Conservation (phyloP, 2,797 vertebrate species). For the Hemitrygon akajei region DNA sequence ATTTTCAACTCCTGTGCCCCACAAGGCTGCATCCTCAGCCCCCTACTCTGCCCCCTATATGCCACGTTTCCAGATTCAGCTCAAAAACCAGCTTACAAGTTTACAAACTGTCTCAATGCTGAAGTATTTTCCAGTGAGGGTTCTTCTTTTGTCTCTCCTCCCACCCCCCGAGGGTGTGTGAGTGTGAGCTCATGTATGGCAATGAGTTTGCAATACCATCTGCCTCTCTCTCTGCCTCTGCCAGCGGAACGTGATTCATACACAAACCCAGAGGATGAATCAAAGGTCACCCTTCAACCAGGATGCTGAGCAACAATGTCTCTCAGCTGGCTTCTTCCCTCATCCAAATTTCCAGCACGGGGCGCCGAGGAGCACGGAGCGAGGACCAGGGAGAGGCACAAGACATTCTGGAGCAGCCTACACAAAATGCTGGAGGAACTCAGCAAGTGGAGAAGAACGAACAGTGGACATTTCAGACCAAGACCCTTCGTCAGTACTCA, state of each 20-base stretch:
- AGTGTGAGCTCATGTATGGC: neutral
- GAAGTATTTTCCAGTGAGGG: neutral
- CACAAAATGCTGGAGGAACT: too few relatives aligned
- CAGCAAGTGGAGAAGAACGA: too few relatives aligned
- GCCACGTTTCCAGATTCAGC: too few relatives aligned
- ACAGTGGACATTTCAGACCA: too few relatives aligned
- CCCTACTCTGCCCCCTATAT: too few relatives aligned
- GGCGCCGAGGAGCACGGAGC: neutral
- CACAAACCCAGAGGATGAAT: neutral
- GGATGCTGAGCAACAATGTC: neutral
- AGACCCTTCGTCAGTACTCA: too few relatives aligned
- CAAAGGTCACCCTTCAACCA: neutral
- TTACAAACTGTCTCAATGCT: neutral
- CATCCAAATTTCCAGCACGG: neutral
- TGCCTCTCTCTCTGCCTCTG: neutral
- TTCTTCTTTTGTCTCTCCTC: neutral
- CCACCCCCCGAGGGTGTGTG: neutral
- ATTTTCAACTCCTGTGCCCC: too few relatives aligned
- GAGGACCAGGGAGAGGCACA: too few relatives aligned
- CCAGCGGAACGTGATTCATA: neutral
- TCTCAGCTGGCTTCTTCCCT: neutral
- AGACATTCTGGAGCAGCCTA: too few relatives aligned
- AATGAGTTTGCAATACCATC: neutral
- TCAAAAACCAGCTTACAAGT: too few relatives aligned
- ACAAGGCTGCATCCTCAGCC: too few relatives aligned